A percentile compares a stretch with the other conserved stretches of the same genome.
phyloP scores from a whole-genome alignment of 2,888 invertebrate genomes.

The Orchestes rusci region DNA sequence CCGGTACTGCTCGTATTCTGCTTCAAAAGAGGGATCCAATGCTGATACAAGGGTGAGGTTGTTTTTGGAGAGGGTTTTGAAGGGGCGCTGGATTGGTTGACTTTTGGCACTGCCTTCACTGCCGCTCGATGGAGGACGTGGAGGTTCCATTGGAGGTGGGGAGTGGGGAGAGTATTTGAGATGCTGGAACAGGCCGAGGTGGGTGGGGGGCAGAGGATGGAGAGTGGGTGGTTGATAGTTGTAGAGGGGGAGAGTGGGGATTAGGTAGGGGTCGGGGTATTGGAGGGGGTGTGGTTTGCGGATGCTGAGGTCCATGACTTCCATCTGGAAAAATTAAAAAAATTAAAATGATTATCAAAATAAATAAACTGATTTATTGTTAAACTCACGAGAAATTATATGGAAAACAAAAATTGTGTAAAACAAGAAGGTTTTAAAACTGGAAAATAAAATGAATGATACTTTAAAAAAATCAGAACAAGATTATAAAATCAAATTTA shows the following conservation, averaged over 20 bases:
- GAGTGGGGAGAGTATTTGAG: not conserved
- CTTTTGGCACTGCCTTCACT: too few species aligned
- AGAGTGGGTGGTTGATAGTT: too few species aligned
- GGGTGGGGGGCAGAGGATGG: not conserved
- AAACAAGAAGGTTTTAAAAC: too few species aligned
- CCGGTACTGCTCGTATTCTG: conserved; percentile 64
- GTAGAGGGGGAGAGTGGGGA: not conserved
- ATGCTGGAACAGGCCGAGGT: not conserved
- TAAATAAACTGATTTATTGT: too few species aligned
- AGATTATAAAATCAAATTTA: too few species aligned
- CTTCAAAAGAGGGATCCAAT: conserved; percentile 52
- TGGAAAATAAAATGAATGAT: too few species aligned
- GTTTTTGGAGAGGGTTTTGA: conserved; percentile 7
- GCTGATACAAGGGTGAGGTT: conserved; percentile 1
- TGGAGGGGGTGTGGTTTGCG: conserved; percentile 37
- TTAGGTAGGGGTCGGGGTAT: not conserved
- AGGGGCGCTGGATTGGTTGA: too few species aligned
- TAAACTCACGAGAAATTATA: conserved; percentile 1
- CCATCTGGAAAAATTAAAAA: conserved; percentile 9
- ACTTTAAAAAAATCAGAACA: too few species aligned
- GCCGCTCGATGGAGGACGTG: not conserved
- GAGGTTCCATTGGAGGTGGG: not conserved
- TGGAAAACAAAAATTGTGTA: conserved; percentile 24
- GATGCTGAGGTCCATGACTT: conserved; percentile 36
- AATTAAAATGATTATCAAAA: conserved; percentile 3